A percentile compares a stretch with the other conserved stretches of the same genome.
Conservation (phyloP, 2,797 vertebrate genomes). For the Hirundo rustica region DNA sequence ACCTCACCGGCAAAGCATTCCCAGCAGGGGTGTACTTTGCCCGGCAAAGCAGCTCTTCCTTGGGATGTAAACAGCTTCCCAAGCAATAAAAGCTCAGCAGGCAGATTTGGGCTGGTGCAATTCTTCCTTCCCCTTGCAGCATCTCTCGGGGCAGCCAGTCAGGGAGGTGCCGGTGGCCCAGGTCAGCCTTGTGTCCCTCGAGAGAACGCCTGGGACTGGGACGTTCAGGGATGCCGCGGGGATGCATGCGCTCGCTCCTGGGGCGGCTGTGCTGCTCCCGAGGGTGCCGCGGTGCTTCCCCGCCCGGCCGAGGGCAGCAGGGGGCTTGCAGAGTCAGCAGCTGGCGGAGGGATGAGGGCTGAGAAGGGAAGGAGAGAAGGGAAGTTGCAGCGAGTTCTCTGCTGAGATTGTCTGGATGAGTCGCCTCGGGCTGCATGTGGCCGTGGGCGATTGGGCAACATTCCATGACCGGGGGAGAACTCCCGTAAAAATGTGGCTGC, state of each 20-base stretch:
- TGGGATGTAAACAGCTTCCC: not conserved
- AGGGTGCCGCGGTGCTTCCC: rapidly evolving
- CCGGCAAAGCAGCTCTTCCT: not conserved
- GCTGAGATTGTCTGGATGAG: not conserved
- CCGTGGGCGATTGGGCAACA: not conserved
- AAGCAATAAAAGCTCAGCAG: not conserved
- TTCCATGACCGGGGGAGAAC: not conserved
- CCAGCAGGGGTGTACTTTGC: not conserved
- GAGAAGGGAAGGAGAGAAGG: not conserved
- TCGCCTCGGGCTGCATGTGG: not conserved
- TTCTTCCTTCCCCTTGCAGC: not conserved
- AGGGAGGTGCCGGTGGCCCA: not conserved
- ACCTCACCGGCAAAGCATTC: not conserved
- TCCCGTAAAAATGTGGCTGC: rapidly evolving
- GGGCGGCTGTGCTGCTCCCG: rapidly evolving
- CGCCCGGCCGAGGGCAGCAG: rapidly evolving
- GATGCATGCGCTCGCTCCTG: rapidly evolving
- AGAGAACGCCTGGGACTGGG: rapidly evolving
- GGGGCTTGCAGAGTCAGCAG: too few relatives aligned
- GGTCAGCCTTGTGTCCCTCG: not conserved
- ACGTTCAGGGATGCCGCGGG: not conserved
- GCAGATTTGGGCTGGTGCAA: not conserved
- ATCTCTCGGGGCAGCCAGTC: not conserved
- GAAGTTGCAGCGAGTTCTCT: not conserved
- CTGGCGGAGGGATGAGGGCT: not conserved